Base-by-base conservation (phyloP, 2,113 vertebrate genomes). In the Eira barbara region DNA sequence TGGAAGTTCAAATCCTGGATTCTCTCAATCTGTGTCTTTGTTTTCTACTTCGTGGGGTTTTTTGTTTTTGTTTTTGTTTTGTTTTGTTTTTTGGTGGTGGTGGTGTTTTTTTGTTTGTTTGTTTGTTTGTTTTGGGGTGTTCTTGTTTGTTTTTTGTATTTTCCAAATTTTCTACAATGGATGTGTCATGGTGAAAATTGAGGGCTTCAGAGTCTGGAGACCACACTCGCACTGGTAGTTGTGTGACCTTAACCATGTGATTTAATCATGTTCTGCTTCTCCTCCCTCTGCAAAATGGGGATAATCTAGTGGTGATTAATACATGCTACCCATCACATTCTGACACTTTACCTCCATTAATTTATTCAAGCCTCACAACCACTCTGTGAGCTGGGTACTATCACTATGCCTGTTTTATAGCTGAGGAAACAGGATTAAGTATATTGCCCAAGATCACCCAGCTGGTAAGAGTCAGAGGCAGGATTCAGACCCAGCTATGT, bases 251-350 rank as follows among this genome's bases (percentile, higher is more conserved):
- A 13, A 39, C 57, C 47, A 42, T 3, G 3, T 34, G 49, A 52
- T 74, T 73, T 36, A 36, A 49, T 74, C 17, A 12, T 57, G 57
- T 20, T 0, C 34, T 34, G 42, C 65, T 73, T 49, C 52, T 59
- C 23, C 59, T 81, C 65, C 10, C 15, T 39, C 17, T 39, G 18
- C 55, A 73, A 81, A 45, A 34, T 17, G 82, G 2, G 9, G 1
- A 17, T 45, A 9, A 25, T 76, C 42, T 76, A 17, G 74, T 34
- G 67, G 14, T 45, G n/a, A 74, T 67, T 27, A 42, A 65, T 55
- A 3, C 11, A 0, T 0, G 1, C 63, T 6, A 2, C 55, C 34
- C 18, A 0, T 74, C 74, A 7, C 0, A 0, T 73, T 86, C 67
- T 39, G 67, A 91, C 1, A 0, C 55, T 36, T 80, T 4, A 23